Evolutionary conservation across 2,888 invertebrate genomes (phyloP).

Genomic region (Automeris io): DNA sequence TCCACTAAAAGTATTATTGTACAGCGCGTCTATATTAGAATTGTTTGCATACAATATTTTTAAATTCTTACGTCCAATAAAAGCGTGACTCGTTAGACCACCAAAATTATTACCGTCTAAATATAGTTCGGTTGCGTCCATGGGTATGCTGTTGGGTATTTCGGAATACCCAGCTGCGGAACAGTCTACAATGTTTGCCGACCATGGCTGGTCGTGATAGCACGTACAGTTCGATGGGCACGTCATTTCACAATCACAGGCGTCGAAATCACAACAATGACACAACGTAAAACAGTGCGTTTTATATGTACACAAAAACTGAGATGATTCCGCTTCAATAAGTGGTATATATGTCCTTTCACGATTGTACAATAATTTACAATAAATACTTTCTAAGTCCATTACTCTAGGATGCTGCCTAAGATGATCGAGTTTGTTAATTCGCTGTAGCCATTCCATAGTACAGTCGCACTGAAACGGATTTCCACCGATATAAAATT

Average conservation of each 20-base stretch:
- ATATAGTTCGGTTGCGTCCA: conserved; percentile 97
- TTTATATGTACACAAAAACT: conserved; percentile 94
- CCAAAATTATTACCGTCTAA: conserved; percentile 94
- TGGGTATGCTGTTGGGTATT: conserved; percentile 92
- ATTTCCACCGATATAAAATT: conserved; percentile 95
- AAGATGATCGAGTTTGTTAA: conserved; percentile 89
- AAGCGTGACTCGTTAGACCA: conserved; percentile 90
- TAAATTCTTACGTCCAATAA: conserved; percentile 93
- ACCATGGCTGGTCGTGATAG: conserved; percentile 96
- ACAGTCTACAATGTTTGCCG: conserved; percentile 94
- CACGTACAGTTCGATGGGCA: conserved; percentile 96
- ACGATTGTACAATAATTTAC: conserved; percentile 90
- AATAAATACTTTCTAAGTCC: conserved; percentile 93
- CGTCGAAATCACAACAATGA: conserved; percentile 97
- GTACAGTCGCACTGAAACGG: conserved; percentile 97
- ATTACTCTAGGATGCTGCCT: conserved; percentile 93
- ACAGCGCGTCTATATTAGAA: conserved; percentile 89
- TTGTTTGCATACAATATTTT: conserved; percentile 92
- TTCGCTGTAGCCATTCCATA: conserved; percentile 96
- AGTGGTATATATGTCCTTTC: conserved; percentile 90
- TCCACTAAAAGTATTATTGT: conserved; percentile 94
- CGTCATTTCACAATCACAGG: conserved; percentile 98
- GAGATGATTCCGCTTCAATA: conserved; percentile 90
- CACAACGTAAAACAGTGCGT: conserved; percentile 96
- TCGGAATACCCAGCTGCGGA: conserved; percentile 87